These are phyloP conservation scores for Petrocephalus schoutedeni DNA, from an alignment of 2,797 vertebrate species.

Conservation along the genomic window DNA sequence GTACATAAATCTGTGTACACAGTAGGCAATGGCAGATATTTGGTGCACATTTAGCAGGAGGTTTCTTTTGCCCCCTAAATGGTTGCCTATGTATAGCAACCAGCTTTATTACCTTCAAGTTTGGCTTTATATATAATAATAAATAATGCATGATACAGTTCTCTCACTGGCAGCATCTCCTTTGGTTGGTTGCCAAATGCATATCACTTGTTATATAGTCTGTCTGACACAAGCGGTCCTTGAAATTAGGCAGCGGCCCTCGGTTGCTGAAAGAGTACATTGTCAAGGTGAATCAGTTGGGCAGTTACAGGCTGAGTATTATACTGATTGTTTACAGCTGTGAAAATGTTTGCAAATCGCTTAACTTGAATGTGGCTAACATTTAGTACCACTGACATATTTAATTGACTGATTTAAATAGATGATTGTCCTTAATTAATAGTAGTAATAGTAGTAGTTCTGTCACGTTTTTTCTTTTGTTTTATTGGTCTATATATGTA, in stretches of 20 bases:
- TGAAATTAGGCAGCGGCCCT: neutral
- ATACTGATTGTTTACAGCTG: neutral
- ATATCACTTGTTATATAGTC: neutral
- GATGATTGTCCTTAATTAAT: neutral
- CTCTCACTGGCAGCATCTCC: neutral
- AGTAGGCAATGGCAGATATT: neutral
- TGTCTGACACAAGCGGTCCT: neutral
- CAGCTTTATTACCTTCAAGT: neutral
- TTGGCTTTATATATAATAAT: slow-evolving; percentile 1
- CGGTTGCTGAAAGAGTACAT: neutral
- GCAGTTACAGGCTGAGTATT: neutral
- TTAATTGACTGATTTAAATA: neutral
- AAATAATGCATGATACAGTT: neutral
- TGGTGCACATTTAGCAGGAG: neutral
- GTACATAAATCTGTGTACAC: neutral
- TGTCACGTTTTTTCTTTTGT: neutral
- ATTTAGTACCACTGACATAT: neutral
- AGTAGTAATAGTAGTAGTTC: neutral
- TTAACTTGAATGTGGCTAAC: neutral
- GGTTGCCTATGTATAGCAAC: neutral
- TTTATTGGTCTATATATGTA: neutral
- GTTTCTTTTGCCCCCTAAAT: neutral
- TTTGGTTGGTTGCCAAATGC: slow-evolving; percentile 20
- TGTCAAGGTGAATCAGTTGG: neutral
- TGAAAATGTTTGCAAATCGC: neutral